Base-by-base conservation (phyloP, 1,140 invertebrate species). In the Drosophila biarmipes region DNA sequence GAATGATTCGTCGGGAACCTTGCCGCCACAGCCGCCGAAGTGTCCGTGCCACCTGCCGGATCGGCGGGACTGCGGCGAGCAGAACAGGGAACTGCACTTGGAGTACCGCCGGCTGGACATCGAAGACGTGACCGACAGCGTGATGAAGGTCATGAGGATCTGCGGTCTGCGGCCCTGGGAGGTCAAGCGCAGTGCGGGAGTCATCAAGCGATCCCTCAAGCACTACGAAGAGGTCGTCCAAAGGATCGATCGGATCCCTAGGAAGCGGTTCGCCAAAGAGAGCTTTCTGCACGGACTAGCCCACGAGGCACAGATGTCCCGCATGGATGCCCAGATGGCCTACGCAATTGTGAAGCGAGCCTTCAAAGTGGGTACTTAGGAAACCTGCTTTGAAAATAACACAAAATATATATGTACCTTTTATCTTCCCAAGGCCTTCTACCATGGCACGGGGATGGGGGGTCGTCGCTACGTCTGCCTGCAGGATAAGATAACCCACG, bases 271-370 rank as follows among this genome's bases (percentile, higher is more conserved):
- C 4, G 35, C 48, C 46, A 91, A 90, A 51, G 90, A 91, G 40
- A 82, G 79, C 53, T 82, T 91, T 8, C 37, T 91, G 4, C 84
- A 91, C 37, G 90, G 80, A 31, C 19, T 91, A 40, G 66, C 78
- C 10, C 35, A 62, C 1, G 77, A 78, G 48, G 90, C 71, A 19
- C 52, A 64, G 10, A 85, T 91, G 87, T 61, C 49, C 5, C 78
- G 87, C 8, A 79, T 82, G 15, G 90, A 91, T 7, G 54, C 80
- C 6, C 90, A 91, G 8, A 40, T 91, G 40, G 74, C 89, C 2
- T 91, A 80, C 40, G 78, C 90, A 0, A 91, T 91, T 14, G 73
- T 76, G 0, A 91, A 91, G 29, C 53, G 87, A 2, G 90, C 79
- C 14, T 91, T 91, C 6, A 73, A 59, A 53, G 58, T 62, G 24